Evolutionary conservation across 2,113 vertebrate genomes (phyloP).

Genomic region (Phocoena phocoena): DNA sequence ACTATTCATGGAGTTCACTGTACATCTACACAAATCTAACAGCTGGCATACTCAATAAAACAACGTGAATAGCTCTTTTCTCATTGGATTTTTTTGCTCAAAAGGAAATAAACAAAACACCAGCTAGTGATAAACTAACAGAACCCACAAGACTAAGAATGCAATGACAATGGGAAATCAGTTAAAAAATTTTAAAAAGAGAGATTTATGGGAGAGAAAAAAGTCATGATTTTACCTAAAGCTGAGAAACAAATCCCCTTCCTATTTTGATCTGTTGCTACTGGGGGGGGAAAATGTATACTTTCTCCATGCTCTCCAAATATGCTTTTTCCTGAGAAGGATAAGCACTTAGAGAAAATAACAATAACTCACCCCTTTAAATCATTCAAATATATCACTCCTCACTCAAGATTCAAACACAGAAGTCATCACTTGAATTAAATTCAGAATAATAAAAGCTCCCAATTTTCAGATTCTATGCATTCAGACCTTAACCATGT

Average conservation of each 20-base stretch:
- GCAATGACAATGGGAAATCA: background rate
- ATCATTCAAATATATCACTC: background rate
- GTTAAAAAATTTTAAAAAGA: background rate
- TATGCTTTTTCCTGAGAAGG: background rate
- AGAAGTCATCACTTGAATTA: background rate
- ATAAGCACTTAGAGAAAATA: background rate
- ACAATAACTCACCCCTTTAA: background rate
- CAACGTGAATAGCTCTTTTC: background rate
- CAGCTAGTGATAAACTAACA: background rate
- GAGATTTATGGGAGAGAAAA: background rate
- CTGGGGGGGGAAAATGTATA: background rate
- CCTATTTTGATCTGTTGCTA: background rate
- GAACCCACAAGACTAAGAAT: background rate
- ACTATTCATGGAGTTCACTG: background rate
- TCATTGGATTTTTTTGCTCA: conserved; percentile 26
- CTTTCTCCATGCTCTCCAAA: background rate
- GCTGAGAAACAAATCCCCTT: conserved; percentile 19
- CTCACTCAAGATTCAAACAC: background rate
- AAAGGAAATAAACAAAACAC: background rate
- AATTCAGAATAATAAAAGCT: background rate
- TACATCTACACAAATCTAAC: background rate
- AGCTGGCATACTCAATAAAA: background rate
- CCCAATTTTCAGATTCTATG: background rate
- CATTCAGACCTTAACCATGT: background rate
- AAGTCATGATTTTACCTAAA: background rate